These are phyloP conservation scores for Lathronympha strigana DNA, from an alignment of 2,888 invertebrate genomes.

Conservation along the genomic window DNA sequence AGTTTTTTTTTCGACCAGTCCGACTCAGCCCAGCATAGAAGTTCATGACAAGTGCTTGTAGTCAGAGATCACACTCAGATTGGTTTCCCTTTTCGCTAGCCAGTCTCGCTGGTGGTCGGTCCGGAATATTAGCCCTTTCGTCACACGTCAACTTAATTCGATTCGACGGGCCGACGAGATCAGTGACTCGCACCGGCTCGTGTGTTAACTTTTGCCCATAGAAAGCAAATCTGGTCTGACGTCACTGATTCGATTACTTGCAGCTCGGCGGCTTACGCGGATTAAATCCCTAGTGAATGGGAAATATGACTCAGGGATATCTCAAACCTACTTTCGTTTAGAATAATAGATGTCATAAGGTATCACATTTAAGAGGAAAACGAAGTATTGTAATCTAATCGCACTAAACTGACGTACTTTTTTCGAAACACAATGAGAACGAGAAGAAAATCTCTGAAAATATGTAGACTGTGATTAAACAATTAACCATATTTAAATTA, in stretches of 20 bases:
- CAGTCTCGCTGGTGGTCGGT: conserved; percentile 54
- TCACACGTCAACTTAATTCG: conserved; percentile 64
- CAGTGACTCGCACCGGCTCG: conserved; percentile 51
- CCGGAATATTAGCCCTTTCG: conserved; percentile 52
- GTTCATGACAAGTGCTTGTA: conserved; percentile 24
- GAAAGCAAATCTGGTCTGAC: conserved; percentile 43
- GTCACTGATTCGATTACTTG: conserved; percentile 43
- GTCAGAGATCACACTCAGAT: neutral
- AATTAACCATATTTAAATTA: too few relatives aligned
- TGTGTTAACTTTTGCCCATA: conserved; percentile 39
- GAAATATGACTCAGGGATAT: conserved; percentile 27
- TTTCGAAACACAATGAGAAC: too few relatives aligned
- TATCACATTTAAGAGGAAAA: neutral
- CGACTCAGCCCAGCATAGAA: neutral
- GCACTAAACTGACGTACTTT: too few relatives aligned
- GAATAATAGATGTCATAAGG: neutral
- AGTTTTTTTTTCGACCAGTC: neutral
- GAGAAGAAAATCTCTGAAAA: too few relatives aligned
- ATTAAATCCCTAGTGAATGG: conserved; percentile 16
- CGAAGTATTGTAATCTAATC: too few relatives aligned
- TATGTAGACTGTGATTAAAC: too few relatives aligned
- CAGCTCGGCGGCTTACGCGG: conserved; percentile 21
- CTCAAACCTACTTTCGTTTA: neutral
- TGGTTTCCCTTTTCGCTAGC: conserved; percentile 8
- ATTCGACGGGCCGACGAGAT: conserved; percentile 58